Evolutionary conservation across 2,113 vertebrate genomes (phyloP).

Genomic region (Takifugu bimaculatus): DNA sequence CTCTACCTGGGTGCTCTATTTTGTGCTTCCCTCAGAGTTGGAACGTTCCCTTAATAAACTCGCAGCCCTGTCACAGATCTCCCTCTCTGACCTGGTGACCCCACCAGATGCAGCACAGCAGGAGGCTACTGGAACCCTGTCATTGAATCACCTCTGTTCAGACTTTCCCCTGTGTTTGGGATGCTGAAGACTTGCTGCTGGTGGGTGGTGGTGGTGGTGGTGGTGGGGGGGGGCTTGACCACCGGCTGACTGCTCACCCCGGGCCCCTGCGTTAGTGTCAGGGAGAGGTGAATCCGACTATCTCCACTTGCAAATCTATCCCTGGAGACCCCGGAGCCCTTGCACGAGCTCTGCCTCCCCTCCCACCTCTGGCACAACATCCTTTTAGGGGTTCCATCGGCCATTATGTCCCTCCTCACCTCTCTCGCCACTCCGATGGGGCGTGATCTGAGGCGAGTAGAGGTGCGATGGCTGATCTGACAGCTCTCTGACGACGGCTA

Average conservation of each 20-base stretch:
- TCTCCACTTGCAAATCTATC: constrained; percentile 69
- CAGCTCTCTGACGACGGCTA: constrained; percentile 49
- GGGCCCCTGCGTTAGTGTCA: constrained; percentile 63
- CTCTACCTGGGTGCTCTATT: too few species aligned
- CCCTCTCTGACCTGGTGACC: too few species aligned
- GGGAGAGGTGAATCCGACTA: constrained; percentile 70
- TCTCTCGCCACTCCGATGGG: constrained; percentile 16
- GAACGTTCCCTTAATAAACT: too few species aligned
- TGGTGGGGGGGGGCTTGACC: constrained; percentile 37
- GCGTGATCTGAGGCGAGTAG: constrained; percentile 39
- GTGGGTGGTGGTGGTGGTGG: too few species aligned
- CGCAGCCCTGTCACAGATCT: too few species aligned
- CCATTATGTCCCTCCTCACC: constrained; percentile 63
- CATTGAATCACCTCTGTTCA: too few species aligned
- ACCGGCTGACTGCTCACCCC: constrained; percentile 60
- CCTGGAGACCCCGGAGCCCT: constrained; percentile 53
- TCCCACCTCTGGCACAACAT: constrained; percentile 62
- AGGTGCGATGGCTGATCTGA: constrained; percentile 57
- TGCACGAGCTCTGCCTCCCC: constrained; percentile 58
- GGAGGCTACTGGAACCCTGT: too few species aligned
- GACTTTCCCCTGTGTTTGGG: too few species aligned
- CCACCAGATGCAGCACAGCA: too few species aligned
- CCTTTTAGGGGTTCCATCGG: constrained; percentile 67
- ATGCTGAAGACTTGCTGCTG: too few species aligned
- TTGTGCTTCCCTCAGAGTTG: too few species aligned